A percentile compares a stretch with the other conserved stretches of the same genome.
Evolutionary conservation across 2,113 vertebrate species (phyloP).

Genomic region (Neolamprologus hecqui): DNA sequence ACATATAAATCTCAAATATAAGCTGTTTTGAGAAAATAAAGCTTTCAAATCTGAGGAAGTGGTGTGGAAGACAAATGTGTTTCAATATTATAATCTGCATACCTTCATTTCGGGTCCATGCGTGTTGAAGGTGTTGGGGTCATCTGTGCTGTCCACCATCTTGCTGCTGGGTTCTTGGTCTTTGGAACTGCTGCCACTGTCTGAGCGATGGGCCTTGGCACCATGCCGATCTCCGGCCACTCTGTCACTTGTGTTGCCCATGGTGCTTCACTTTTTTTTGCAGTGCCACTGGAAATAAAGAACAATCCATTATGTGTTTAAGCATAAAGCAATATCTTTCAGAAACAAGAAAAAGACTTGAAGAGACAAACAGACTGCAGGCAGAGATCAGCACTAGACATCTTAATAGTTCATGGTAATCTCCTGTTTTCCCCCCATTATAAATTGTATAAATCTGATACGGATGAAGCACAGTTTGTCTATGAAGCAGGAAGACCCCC

Average conservation of each 20-base stretch:
- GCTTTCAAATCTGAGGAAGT: not conserved
- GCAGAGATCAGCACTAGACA: not conserved
- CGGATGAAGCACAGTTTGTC: not conserved
- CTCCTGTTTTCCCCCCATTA: not conserved
- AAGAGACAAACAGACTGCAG: not conserved
- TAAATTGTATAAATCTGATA: not conserved
- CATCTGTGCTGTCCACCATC: constrained; percentile 95
- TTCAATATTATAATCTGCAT: not conserved
- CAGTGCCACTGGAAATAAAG: not conserved
- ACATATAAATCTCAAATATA: not conserved
- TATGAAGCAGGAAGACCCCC: not conserved
- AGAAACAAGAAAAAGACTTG: not conserved
- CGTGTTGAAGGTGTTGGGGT: constrained; percentile 89
- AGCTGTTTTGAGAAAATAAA: not conserved
- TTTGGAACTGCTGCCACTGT: constrained; percentile 76
- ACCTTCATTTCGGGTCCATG: constrained; percentile 84
- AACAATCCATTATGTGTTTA: not conserved
- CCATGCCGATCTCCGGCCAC: constrained; percentile 84
- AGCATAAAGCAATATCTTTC: not conserved
- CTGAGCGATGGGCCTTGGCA: constrained; percentile 80
- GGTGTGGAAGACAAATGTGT: not conserved
- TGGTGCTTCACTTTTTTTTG: constrained; percentile 36
- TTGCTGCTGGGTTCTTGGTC: constrained; percentile 81
- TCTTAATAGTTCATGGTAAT: not conserved
- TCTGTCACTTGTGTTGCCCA: constrained; percentile 95